phyloP scores from a whole-genome alignment of 2,797 vertebrate genomes.

The Sitta carolinensis region DNA sequence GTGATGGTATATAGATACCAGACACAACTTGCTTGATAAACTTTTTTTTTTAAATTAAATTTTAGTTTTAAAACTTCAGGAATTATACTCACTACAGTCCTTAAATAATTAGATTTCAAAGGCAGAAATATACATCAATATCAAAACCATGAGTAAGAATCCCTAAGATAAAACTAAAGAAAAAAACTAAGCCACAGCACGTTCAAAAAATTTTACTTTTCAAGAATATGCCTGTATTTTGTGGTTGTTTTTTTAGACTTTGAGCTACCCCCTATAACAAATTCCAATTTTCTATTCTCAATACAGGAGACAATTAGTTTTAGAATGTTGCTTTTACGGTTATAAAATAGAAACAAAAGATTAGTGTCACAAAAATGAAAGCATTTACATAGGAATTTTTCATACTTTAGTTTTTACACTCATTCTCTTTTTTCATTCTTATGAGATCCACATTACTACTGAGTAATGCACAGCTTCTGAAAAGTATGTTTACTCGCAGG shows the following conservation, averaged over 20 bases:
- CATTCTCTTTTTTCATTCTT: neutral
- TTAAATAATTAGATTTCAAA: neutral
- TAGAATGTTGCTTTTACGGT: neutral
- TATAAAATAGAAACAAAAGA: neutral
- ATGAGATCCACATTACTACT: neutral
- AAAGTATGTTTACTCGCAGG: neutral
- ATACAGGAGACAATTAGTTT: neutral
- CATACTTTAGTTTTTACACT: neutral
- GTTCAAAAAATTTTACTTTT: neutral
- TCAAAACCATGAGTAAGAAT: neutral
- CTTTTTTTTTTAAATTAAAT: neutral
- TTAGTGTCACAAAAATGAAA: neutral
- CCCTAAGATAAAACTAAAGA: neutral
- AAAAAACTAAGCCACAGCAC: neutral
- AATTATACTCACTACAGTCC: neutral
- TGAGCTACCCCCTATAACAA: neutral
- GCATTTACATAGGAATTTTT: neutral
- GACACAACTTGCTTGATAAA: neutral
- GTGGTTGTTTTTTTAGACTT: neutral
- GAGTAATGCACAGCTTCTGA: neutral
- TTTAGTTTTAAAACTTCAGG: neutral
- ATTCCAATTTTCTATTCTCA: neutral
- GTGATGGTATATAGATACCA: neutral
- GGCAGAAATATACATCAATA: neutral
- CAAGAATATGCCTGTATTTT: neutral